phyloP scores from a whole-genome alignment of 2,888 invertebrate genomes.

The Anthoptus insignis region DNA sequence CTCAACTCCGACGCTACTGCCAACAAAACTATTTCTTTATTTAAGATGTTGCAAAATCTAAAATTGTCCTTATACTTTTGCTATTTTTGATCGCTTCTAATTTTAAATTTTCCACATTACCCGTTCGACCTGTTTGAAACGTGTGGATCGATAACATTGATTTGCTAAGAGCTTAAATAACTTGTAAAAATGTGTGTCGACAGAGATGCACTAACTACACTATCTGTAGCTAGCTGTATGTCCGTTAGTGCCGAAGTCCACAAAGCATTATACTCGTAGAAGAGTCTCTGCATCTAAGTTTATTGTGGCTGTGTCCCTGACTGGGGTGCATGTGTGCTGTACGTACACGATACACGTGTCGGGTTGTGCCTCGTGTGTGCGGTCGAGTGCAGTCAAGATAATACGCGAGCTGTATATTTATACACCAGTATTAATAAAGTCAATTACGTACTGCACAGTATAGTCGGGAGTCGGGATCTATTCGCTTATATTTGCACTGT shows the following conservation, averaged over 20 bases:
- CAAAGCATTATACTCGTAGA: constrained; percentile 6
- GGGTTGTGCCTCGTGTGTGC: constrained; percentile 55
- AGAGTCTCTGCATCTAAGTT: constrained; percentile 11
- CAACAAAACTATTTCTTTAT: constrained; percentile 26
- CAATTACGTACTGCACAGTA: constrained; percentile 48
- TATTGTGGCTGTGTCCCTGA: constrained; percentile 44
- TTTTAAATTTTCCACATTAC: neutral
- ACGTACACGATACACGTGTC: constrained; percentile 62
- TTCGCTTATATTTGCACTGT: neutral
- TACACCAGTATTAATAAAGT: constrained; percentile 50
- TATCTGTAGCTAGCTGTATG: constrained; percentile 1
- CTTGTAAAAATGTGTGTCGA: too few relatives aligned
- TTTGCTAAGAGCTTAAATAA: too few relatives aligned
- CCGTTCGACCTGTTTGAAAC: too few relatives aligned
- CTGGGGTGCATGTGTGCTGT: constrained; percentile 52
- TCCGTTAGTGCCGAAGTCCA: constrained; percentile 20
- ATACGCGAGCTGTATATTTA: constrained; percentile 42
- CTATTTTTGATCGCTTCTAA: neutral
- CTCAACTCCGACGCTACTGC: constrained; percentile 49
- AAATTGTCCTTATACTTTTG: neutral
- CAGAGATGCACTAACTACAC: constrained; percentile 3
- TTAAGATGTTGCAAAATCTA: constrained; percentile 9
- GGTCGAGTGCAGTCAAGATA: constrained; percentile 51
- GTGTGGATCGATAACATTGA: neutral
- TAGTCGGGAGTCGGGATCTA: constrained; percentile 19